Conservation (phyloP, 2,113 vertebrate genomes). For the Bubo bubo region DNA sequence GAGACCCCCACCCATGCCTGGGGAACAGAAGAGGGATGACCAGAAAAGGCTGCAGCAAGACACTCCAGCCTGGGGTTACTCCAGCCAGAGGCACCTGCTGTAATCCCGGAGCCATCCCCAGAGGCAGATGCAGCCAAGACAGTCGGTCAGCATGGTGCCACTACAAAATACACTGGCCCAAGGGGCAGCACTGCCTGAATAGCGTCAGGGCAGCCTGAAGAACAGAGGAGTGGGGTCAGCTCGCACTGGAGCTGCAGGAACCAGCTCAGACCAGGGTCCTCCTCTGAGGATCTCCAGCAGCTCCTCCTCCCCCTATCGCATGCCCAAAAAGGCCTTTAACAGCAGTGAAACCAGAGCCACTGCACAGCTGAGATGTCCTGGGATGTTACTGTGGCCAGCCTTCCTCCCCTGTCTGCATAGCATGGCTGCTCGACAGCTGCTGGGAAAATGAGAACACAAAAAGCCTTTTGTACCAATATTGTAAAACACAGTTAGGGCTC, state of each 20-base stretch:
- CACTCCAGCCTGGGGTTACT: background rate
- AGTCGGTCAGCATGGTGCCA: rapidly evolving
- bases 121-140: rapidly evolving
- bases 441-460: background rate
- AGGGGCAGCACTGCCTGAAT: background rate
- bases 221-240: background rate
- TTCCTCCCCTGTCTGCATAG: background rate
- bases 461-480: background rate
- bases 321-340: background rate
- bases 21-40: background rate
- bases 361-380: background rate
- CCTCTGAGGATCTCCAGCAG: background rate
- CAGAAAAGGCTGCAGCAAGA: slow-evolving; percentile 12
- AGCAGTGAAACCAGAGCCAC: background rate
- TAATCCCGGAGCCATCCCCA: background rate
- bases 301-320: background rate
- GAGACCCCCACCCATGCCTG: background rate
- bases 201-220: background rate
- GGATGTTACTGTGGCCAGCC: background rate
- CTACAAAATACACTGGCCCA: background rate
- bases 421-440: background rate
- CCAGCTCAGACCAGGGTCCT: background rate
- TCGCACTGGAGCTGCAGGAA: background rate
- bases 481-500: background rate
- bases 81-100: background rate